These are phyloP conservation scores for Reticulitermes lucifugus DNA, from an alignment of 2,888 invertebrate genomes.

Conservation along the genomic window DNA sequence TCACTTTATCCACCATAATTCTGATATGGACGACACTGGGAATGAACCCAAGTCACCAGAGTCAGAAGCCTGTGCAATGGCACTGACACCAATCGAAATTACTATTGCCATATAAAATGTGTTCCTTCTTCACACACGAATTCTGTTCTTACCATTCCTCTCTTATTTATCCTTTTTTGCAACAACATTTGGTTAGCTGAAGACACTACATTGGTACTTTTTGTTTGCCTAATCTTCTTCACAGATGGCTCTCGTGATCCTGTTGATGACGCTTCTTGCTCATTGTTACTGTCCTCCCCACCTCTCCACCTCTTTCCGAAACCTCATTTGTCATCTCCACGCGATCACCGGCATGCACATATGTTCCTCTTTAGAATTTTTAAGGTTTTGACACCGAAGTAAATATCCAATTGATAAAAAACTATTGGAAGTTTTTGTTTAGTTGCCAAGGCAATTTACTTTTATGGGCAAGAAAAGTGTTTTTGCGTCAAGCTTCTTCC, in stretches of 20 bases:
- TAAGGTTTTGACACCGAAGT: constrained; percentile 15
- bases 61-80: too few relatives aligned
- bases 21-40: too few relatives aligned
- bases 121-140: too few relatives aligned
- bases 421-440: constrained; percentile 16
- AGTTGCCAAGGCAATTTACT: constrained; percentile 11
- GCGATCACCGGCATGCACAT: constrained; percentile 16
- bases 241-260: constrained; percentile 38
- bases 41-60: too few relatives aligned
- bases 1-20: too few relatives aligned
- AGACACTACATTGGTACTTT: constrained; percentile 30
- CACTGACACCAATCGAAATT: too few relatives aligned
- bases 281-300: constrained; percentile 1
- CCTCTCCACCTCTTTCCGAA: neutral
- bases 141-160: neutral
- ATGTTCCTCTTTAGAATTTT: constrained; percentile 12
- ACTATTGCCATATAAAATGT: too few relatives aligned
- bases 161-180: constrained; percentile 22
- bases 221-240: constrained; percentile 21
- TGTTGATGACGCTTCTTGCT: constrained; percentile 27
- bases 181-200: constrained; percentile 40
- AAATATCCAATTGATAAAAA: constrained; percentile 36
- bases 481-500: constrained; percentile 9
- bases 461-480: constrained; percentile 21
- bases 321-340: constrained; percentile 39